Evolutionary conservation across 2,888 invertebrate species (phyloP).

Genomic region (Ennomos fuscantarius): DNA sequence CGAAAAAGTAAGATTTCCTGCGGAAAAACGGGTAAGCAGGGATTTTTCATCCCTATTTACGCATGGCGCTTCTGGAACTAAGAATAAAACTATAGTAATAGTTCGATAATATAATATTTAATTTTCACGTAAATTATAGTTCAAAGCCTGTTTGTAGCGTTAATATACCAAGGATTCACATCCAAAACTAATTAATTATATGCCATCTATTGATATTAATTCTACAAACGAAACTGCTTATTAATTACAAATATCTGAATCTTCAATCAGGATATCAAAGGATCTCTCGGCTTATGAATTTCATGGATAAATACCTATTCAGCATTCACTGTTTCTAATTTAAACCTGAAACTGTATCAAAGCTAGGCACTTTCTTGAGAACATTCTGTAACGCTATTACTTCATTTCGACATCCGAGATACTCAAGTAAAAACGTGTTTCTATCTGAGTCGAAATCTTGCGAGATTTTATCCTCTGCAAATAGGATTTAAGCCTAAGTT

Average conservation of each 20-base stretch:
- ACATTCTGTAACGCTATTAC: no score
- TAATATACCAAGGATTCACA: constrained; percentile 7
- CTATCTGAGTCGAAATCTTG: no score
- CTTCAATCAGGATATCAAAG: constrained; percentile 11
- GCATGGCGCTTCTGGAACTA: no score
- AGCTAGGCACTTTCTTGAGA: background rate
- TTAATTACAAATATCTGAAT: constrained; percentile 18
- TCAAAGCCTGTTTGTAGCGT: constrained; percentile 3
- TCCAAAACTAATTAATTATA: constrained; percentile 11
- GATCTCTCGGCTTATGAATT: background rate
- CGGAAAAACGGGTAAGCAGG: no score
- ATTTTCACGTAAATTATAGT: background rate
- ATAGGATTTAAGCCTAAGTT: no score
- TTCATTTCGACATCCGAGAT: no score
- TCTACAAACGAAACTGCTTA: constrained; percentile 15
- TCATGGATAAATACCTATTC: constrained; percentile 2
- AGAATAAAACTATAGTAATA: no score
- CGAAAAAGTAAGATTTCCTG: no score
- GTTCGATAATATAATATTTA: background rate
- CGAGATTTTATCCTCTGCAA: no score
- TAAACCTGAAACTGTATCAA: constrained; percentile 1
- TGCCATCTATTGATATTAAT: constrained; percentile 6
- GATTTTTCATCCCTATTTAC: no score
- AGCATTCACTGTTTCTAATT: background rate
- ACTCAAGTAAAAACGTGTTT: no score